phyloP scores from a whole-genome alignment of 1,140 invertebrate species.

The Berghia stephanieae region DNA sequence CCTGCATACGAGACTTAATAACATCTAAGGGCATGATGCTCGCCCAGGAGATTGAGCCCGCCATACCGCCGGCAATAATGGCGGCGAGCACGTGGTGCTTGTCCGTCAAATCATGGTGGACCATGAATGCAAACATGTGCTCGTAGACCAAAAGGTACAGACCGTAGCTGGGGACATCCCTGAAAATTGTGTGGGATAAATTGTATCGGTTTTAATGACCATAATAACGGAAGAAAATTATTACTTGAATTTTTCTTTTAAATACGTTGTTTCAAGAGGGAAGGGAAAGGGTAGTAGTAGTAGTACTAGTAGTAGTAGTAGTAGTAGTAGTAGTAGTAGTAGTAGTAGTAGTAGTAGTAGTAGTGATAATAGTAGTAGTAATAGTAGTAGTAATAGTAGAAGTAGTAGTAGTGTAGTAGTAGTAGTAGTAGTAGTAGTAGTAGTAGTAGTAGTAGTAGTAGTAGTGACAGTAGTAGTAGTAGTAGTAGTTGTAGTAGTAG shows the following conservation, averaged over 20 bases:
- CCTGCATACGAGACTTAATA: constrained; percentile 64
- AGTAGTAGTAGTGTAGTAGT: too few species aligned
- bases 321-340: constrained; percentile 3
- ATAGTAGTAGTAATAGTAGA: constrained; percentile 17
- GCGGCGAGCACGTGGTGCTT: constrained; percentile 26
- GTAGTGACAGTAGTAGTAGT: constrained; percentile 5
- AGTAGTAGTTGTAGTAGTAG: constrained; percentile 1
- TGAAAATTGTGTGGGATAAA: background rate
- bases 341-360: constrained; percentile 19
- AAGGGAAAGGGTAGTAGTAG: constrained; percentile 5
- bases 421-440: constrained; percentile 1
- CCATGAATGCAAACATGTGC: constrained; percentile 3
- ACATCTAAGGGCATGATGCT: constrained; percentile 62
- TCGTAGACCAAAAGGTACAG: constrained; percentile 35
- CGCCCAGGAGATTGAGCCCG: constrained; percentile 67
- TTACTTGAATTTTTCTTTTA: background rate
- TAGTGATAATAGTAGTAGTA: constrained; percentile 25
- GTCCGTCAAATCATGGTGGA: constrained; percentile 19
- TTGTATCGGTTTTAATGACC: background rate
- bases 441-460: constrained; percentile 20
- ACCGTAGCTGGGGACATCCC: constrained; percentile 37
- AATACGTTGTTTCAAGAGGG: background rate
- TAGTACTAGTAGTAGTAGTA: constrained; percentile 9
- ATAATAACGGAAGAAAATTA: background rate
- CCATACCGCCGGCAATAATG: constrained; percentile 70